Evolutionary conservation across 2,888 invertebrate genomes (phyloP).

Genomic region (Seladonia tumulorum): DNA sequence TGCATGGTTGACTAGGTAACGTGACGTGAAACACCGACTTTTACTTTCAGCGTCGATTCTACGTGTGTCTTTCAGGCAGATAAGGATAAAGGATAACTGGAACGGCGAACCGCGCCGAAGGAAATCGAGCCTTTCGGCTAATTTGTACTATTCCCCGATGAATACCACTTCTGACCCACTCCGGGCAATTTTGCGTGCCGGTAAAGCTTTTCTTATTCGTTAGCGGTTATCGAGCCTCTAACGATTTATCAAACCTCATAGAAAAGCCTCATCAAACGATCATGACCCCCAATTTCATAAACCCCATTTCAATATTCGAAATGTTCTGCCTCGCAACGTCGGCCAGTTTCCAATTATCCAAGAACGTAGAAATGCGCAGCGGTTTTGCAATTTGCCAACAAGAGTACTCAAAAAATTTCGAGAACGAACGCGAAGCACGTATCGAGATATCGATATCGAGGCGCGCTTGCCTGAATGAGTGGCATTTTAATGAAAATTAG

Average conservation of each 20-base stretch:
- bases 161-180: constrained; percentile 23
- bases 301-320: not conserved
- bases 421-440: not conserved
- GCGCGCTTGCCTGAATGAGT: not conserved
- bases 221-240: not conserved
- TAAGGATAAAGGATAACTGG: constrained; percentile 65
- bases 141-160: constrained; percentile 40
- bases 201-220: not conserved
- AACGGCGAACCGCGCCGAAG: constrained; percentile 41
- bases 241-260: not conserved
- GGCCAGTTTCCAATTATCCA: not conserved
- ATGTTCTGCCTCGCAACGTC: not conserved
- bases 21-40: constrained; percentile 75
- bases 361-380: not conserved
- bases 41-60: constrained; percentile 77
- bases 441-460: not conserved
- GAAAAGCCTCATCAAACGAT: not conserved
- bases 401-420: not conserved
- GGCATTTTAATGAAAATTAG: not conserved
- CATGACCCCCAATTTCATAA: too few relatives aligned
- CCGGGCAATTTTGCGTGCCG: not conserved
- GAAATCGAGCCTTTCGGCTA: constrained; percentile 18
- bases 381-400: not conserved
- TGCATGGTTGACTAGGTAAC: constrained; percentile 68
- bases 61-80: constrained; percentile 54